Base-by-base conservation (phyloP, 2,113 vertebrate genomes). In the Corythornis vintsioides region DNA sequence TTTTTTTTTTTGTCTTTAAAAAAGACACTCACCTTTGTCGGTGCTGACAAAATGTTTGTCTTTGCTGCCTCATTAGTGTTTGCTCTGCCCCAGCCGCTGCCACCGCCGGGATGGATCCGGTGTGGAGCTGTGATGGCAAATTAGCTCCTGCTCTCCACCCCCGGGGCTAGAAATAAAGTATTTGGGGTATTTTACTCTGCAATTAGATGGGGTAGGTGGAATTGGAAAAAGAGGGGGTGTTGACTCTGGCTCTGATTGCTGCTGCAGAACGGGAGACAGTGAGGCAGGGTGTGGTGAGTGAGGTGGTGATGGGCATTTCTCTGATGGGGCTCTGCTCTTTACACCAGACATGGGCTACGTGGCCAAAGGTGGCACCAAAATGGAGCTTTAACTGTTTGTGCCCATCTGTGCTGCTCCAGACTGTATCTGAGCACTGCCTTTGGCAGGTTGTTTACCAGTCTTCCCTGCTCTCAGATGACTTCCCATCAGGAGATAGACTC, bases 21-120 rank as follows among this genome's bases (percentile, higher is more conserved):
- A 84, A 55, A 89, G 72, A 33, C 33, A 33, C 92, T 88, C 60
- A 33, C 82, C 74, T 85, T 77, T 83, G 60, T 56, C 91, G 61
- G 89, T 0, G 1, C 92, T 64, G 96, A 88, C 75, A 88, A 76
- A 86, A 86, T 73, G 77, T 92, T 95, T 74, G 84, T 53, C 74
- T 81, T 56, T 1, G 14, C 72, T 67, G 79, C 86, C 84, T 92
- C 20, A 0, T 48, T 18, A 61, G 88, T 3, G 42, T 14, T 47
- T 15, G 65, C 56, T 43, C 20, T 40, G 61, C 42, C 28, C 9
- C 38, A 17, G 12, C 26, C 3, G 5, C 28, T 4, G 7, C 65
- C 52, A 12, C 47, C 45, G 3, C 66, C 2, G 4, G 42, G 92
- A n/a, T 31, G 79, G 83, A 48, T 45, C 6, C 6, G 10, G 29